These are phyloP conservation scores for Himalopsyche phryganea DNA, from an alignment of 1,140 invertebrate genomes.

Conservation along the genomic window DNA sequence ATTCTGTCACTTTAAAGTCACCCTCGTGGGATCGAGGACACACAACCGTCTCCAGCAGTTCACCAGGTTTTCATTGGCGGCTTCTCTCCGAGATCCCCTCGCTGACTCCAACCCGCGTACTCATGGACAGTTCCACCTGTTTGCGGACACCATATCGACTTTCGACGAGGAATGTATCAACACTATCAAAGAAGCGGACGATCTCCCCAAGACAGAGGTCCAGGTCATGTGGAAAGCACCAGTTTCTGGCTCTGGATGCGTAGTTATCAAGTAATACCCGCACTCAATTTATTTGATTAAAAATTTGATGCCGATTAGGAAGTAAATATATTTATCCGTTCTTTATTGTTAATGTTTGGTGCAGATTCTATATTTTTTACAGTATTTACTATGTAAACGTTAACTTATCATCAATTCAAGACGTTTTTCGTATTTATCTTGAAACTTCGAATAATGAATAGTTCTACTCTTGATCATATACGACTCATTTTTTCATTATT, in stretches of 20 bases:
- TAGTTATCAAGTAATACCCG: conserved; percentile 66
- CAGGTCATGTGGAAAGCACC: conserved; percentile 90
- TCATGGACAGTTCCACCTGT: conserved; percentile 77
- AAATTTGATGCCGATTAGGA: too few relatives aligned
- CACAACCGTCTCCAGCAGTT: conserved; percentile 77
- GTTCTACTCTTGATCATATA: too few relatives aligned
- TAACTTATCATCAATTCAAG: too few relatives aligned
- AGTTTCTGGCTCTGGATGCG: conserved; percentile 76
- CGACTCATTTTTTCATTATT: too few relatives aligned
- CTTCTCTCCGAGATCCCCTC: conserved; percentile 58
- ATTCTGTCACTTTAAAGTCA: conserved; percentile 56
- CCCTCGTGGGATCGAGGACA: conserved; percentile 69
- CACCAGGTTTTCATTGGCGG: conserved; percentile 76
- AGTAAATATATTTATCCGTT: too few relatives aligned
- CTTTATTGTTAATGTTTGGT: too few relatives aligned
- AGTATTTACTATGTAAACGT: too few relatives aligned
- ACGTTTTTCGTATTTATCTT: too few relatives aligned
- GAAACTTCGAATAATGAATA: too few relatives aligned
- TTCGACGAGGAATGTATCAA: conserved; percentile 86
- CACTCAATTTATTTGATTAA: conserved; percentile 20
- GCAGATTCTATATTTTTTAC: too few relatives aligned
- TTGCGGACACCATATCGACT: conserved; percentile 70
- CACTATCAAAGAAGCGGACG: conserved; percentile 75
- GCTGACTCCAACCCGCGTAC: conserved; percentile 47
- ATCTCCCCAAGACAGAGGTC: conserved; percentile 79